phyloP scores from a whole-genome alignment of 2,888 invertebrate genomes.

The Thymelicus acteon region DNA sequence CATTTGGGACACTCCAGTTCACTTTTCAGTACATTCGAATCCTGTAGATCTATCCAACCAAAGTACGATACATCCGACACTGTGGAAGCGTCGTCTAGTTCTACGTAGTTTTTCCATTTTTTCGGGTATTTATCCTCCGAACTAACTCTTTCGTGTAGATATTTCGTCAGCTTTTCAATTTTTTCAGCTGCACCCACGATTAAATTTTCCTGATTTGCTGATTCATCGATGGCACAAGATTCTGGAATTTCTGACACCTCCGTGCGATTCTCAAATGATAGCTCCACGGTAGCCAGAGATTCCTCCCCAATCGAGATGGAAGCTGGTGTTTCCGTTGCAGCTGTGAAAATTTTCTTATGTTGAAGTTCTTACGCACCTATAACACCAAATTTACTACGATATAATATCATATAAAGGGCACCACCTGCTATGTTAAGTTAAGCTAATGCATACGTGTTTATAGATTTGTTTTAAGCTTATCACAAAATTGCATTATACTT shows the following conservation, averaged over 20 bases:
- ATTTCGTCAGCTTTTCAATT: conserved; percentile 81
- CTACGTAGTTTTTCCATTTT: conserved; percentile 73
- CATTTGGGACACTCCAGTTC: conserved; percentile 68
- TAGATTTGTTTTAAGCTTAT: too few relatives aligned
- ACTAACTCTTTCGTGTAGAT: conserved; percentile 57
- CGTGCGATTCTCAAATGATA: conserved; percentile 64
- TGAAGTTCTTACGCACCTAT: conserved; percentile 75
- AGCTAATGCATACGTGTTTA: too few relatives aligned
- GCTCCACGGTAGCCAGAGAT: conserved; percentile 57
- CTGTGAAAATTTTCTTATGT: conserved; percentile 71
- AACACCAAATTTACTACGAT: conserved; percentile 38
- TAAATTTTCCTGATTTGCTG: conserved; percentile 54
- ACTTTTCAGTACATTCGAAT: conserved; percentile 44
- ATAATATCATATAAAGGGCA: neutral
- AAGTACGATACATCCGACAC: conserved; percentile 46
- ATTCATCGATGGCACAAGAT: conserved; percentile 53
- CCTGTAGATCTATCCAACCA: conserved; percentile 63
- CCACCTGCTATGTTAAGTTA: too few relatives aligned
- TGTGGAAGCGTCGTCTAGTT: conserved; percentile 52
- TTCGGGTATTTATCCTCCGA: conserved; percentile 53
- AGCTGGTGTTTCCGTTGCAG: conserved; percentile 57
- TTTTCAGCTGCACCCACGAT: conserved; percentile 70
- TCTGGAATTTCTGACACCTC: conserved; percentile 59
- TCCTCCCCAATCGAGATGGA: conserved; percentile 56
- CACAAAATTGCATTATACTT: too few relatives aligned